These are phyloP conservation scores for Pteropus alecto DNA, from an alignment of 2,113 vertebrate genomes.

Conservation along the genomic window DNA sequence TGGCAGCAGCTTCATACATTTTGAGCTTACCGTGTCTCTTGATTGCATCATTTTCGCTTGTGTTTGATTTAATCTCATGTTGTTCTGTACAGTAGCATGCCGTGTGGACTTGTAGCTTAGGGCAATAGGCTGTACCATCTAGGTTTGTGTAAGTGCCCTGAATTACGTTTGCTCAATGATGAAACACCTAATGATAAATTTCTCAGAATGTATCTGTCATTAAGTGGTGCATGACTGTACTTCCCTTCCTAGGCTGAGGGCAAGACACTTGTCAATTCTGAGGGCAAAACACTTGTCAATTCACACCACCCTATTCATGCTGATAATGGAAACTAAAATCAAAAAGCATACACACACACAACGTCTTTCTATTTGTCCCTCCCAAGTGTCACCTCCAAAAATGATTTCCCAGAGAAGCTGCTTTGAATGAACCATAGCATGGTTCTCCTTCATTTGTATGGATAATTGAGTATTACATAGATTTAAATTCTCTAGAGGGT, in stretches of 20 bases:
- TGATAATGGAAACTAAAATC: conserved; percentile 7
- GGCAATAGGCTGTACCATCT: neutral
- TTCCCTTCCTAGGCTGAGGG: neutral
- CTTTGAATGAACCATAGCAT: neutral
- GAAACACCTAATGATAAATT: neutral
- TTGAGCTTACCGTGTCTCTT: neutral
- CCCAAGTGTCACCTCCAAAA: neutral
- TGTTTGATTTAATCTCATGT: neutral
- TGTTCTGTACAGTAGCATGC: neutral
- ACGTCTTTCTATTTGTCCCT: neutral
- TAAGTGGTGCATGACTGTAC: neutral
- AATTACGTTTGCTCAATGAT: neutral
- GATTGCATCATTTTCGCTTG: neutral
- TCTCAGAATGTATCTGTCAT: neutral
- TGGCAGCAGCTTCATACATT: neutral
- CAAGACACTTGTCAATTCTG: neutral
- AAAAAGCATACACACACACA: neutral
- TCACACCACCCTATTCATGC: neutral
- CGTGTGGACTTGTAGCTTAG: neutral
- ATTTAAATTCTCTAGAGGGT: neutral
- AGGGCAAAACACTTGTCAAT: neutral
- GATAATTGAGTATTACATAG: neutral
- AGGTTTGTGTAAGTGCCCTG: neutral
- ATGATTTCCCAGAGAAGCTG: neutral
- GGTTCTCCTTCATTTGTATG: neutral